A percentile compares a stretch with the other conserved stretches of the same genome.
These are phyloP conservation scores for Calidris pygmaea DNA, from an alignment of 2,113 vertebrate genomes.

Conservation along the genomic window DNA sequence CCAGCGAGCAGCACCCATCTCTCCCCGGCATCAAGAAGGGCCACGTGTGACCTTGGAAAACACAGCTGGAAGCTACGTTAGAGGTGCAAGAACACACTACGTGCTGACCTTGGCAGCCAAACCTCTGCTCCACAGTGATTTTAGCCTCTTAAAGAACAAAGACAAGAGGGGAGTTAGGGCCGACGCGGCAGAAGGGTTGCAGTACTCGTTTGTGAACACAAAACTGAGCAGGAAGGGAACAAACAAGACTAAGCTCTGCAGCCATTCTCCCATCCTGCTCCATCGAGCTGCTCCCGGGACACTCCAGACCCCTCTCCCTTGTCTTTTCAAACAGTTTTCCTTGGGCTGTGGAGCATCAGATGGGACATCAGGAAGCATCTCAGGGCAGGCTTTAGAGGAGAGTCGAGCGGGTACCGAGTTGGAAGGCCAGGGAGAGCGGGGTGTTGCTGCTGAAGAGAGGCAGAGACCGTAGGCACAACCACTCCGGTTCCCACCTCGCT, in stretches of 20 bases:
- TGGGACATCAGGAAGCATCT: not conserved
- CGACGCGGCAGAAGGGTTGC: not conserved
- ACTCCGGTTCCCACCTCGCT: not conserved
- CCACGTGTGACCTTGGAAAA: not conserved
- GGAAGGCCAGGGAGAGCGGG: not conserved
- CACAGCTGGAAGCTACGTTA: not conserved
- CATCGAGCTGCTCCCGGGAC: not conserved
- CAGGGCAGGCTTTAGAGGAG: not conserved
- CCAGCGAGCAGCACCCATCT: not conserved
- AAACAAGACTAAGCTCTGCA: not conserved
- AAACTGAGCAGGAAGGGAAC: not conserved
- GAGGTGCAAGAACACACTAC: not conserved
- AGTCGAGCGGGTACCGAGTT: not conserved
- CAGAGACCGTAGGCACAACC: not conserved
- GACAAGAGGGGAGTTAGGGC: not conserved
- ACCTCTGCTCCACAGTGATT: not conserved
- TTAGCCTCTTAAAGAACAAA: not conserved
- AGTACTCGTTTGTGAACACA: not conserved
- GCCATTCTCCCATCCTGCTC: not conserved
- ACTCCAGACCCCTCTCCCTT: not conserved
- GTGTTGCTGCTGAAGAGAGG: not conserved
- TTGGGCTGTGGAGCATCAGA: not conserved
- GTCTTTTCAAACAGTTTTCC: not conserved
- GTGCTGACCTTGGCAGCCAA: not conserved
- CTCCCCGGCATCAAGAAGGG: not conserved